Conservation (phyloP, 2,797 vertebrate genomes). For the Chrysocyon brachyurus region DNA sequence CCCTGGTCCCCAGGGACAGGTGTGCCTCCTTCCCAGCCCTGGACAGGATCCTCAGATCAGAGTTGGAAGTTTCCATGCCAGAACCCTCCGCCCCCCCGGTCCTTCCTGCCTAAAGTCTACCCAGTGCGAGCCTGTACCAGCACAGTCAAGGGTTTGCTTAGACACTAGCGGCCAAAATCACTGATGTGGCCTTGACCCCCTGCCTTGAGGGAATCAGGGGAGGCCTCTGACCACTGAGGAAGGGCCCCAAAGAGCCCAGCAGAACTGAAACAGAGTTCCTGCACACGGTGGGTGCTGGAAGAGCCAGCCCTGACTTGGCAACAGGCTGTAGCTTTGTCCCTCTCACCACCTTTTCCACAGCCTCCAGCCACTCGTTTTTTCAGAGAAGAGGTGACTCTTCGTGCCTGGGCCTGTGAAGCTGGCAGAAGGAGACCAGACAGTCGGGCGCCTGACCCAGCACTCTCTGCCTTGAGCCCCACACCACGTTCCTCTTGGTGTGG, state of each 20-base stretch:
- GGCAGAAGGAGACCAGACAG: neutral
- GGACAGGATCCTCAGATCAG: neutral
- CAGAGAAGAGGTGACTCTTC: neutral
- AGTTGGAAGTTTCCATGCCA: neutral
- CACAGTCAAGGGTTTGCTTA: neutral
- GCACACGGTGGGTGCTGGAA: neutral
- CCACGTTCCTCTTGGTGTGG: neutral
- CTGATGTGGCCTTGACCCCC: neutral
- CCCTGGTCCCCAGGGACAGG: neutral
- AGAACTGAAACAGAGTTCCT: neutral
- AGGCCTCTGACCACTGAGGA: neutral
- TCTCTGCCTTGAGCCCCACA: neutral
- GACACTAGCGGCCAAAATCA: neutral
- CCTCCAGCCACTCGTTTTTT: neutral
- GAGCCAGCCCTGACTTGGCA: neutral
- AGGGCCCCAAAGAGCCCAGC: neutral
- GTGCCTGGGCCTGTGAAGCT: neutral
- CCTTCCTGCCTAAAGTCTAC: neutral
- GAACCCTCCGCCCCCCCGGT: neutral
- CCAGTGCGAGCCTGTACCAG: accelerated
- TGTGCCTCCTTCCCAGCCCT: neutral
- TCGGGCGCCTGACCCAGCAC: neutral
- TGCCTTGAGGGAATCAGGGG: neutral
- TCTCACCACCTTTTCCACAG: neutral
- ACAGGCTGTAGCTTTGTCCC: neutral